A percentile compares a stretch with the other conserved stretches of the same genome.
Evolutionary conservation across 2,888 invertebrate species (phyloP).

Genomic region (Hesperia comma): DNA sequence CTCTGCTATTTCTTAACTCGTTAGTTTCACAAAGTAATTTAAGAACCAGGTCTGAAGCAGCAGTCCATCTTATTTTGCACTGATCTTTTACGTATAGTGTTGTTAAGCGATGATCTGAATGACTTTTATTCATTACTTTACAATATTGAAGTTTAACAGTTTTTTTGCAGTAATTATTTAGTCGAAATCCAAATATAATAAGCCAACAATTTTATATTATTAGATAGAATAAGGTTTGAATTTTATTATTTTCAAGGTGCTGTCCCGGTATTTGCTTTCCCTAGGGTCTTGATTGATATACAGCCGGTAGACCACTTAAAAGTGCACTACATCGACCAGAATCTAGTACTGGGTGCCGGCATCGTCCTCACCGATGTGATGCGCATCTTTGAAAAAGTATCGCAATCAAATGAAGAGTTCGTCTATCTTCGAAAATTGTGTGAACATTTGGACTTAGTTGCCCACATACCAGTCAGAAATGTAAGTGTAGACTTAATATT

Average conservation of each 20-base stretch:
- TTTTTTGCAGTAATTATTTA: too few relatives aligned
- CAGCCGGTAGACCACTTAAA: constrained; percentile 83
- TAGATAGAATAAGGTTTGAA: too few relatives aligned
- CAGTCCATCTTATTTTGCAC: too few relatives aligned
- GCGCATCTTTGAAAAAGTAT: constrained; percentile 61
- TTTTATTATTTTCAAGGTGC: constrained; percentile 58
- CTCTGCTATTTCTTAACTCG: too few relatives aligned
- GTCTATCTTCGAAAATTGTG: constrained; percentile 81
- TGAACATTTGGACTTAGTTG: constrained; percentile 85
- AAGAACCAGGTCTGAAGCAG: too few relatives aligned
- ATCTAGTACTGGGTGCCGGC: constrained; percentile 81
- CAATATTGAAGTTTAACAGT: too few relatives aligned
- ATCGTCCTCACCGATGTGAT: constrained; percentile 72
- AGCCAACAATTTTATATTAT: too few relatives aligned
- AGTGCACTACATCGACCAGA: constrained; percentile 59
- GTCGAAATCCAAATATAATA: too few relatives aligned
- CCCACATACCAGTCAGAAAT: constrained; percentile 85
- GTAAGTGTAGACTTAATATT: constrained; percentile 43
- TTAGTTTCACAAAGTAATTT: too few relatives aligned
- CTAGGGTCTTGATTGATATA: constrained; percentile 85
- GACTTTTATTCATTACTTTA: too few relatives aligned
- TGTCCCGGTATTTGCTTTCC: constrained; percentile 60
- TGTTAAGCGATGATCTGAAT: too few relatives aligned
- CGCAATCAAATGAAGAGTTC: constrained; percentile 63
- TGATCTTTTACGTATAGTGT: too few relatives aligned